phyloP scores from a whole-genome alignment of 1,140 invertebrate genomes.

The Macrosteles quadrilineatus region DNA sequence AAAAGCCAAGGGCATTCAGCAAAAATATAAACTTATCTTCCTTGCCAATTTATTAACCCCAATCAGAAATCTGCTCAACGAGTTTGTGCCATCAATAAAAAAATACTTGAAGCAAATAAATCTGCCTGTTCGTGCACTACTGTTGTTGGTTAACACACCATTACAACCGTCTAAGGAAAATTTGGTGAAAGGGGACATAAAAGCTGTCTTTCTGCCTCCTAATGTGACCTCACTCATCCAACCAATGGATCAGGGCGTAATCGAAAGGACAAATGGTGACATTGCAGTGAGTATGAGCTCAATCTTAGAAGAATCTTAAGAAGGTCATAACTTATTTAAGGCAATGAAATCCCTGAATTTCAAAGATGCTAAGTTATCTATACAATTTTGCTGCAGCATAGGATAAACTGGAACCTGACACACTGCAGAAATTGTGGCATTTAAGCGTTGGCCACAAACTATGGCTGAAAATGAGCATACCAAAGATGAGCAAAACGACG shows the following conservation, averaged over 20 bases:
- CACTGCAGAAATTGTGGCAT: neutral
- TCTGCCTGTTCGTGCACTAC: neutral
- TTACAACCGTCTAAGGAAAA: neutral
- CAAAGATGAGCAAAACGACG: no score
- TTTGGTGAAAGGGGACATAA: neutral
- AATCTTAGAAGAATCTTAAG: no score
- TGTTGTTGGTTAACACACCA: neutral
- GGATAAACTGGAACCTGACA: neutral
- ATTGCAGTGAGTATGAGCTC: no score
- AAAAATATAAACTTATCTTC: no score
- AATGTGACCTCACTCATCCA: neutral
- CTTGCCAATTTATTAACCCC: no score
- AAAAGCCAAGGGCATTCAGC: no score
- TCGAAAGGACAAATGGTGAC: neutral
- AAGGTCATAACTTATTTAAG: no score
- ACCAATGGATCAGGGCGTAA: neutral
- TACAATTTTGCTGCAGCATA: neutral
- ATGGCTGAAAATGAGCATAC: no score
- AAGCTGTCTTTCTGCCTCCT: neutral
- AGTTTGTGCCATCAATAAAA: no score
- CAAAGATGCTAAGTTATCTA: neutral
- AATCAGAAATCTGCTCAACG: no score
- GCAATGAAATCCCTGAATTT: neutral
- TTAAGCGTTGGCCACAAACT: neutral
- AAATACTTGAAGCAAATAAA: no score